phyloP scores from a whole-genome alignment of 2,797 vertebrate species.

The Falco biarmicus region DNA sequence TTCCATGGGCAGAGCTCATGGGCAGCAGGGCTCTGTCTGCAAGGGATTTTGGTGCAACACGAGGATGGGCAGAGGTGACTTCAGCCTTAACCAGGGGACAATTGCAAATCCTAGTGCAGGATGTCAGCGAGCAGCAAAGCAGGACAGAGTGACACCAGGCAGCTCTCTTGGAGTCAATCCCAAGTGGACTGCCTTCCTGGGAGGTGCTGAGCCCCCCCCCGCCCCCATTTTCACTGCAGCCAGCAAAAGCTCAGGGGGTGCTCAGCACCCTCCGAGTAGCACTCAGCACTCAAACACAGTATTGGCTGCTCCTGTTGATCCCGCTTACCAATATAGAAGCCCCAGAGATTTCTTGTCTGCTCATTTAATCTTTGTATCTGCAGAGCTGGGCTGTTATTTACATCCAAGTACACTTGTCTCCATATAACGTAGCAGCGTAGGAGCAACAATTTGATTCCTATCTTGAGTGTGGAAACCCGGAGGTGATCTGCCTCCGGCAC shows the following conservation, averaged over 20 bases:
- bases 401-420: conserved; percentile 59
- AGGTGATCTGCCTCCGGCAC: background rate
- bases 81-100: background rate
- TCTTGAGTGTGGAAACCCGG: background rate
- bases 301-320: background rate
- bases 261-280: background rate
- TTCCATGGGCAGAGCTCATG: background rate
- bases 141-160: background rate
- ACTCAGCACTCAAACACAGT: accelerated
- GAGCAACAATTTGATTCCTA: conserved; percentile 31
- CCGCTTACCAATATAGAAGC: background rate
- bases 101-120: background rate
- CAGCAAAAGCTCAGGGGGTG: background rate
- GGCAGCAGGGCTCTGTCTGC: background rate
- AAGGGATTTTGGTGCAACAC: background rate
- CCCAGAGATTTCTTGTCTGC: conserved; percentile 42
- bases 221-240: background rate
- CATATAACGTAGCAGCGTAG: conserved; percentile 1
- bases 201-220: background rate
- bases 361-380: conserved; percentile 41
- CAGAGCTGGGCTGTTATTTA: conserved; percentile 58
- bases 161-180: background rate
- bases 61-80: background rate
- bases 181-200: background rate
- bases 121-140: background rate